Evolutionary conservation across 2,113 vertebrate species (phyloP).

Genomic region (Clarias batrachus): DNA sequence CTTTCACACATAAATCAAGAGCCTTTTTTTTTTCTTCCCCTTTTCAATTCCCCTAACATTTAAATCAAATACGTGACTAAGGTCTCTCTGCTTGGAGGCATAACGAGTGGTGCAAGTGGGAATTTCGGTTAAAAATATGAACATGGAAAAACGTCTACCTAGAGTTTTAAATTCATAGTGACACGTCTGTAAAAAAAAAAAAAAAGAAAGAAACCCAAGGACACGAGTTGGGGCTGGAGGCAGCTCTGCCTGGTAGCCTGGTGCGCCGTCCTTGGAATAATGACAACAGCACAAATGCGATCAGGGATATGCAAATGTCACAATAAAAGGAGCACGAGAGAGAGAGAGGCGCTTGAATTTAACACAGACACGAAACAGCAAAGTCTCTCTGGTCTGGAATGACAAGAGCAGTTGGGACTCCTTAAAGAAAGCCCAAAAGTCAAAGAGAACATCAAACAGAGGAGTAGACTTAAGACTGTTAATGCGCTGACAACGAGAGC

Average conservation of each 20-base stretch:
- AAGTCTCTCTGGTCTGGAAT: conserved; percentile 45
- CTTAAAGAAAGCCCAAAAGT: conserved; percentile 12
- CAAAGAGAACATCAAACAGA: conserved; percentile 27
- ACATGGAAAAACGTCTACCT: conserved; percentile 26
- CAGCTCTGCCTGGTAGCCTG: conserved; percentile 8
- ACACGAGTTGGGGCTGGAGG: not conserved
- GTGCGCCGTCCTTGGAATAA: conserved; percentile 44
- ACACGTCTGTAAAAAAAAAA: conserved; percentile 7
- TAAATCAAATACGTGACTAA: conserved; percentile 15
- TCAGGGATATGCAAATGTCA: conserved; percentile 37
- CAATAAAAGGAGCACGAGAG: not conserved
- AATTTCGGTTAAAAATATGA: conserved; percentile 12
- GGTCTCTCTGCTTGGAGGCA: conserved; percentile 19
- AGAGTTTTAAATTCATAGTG: conserved; percentile 28
- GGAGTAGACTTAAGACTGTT: conserved; percentile 24
- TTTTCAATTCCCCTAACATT: not conserved
- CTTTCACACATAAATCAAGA: conserved; percentile 20
- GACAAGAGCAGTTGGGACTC: conserved; percentile 31
- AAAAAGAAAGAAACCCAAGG: conserved; percentile 16
- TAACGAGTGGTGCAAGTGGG: not conserved
- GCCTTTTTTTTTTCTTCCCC: not conserved
- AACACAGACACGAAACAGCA: conserved; percentile 36
- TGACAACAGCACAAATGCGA: conserved; percentile 41
- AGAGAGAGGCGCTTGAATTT: conserved; percentile 31
- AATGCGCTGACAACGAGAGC: conserved; percentile 3